Base-by-base conservation (phyloP, 2,888 invertebrate species). In the Seira ritae region DNA sequence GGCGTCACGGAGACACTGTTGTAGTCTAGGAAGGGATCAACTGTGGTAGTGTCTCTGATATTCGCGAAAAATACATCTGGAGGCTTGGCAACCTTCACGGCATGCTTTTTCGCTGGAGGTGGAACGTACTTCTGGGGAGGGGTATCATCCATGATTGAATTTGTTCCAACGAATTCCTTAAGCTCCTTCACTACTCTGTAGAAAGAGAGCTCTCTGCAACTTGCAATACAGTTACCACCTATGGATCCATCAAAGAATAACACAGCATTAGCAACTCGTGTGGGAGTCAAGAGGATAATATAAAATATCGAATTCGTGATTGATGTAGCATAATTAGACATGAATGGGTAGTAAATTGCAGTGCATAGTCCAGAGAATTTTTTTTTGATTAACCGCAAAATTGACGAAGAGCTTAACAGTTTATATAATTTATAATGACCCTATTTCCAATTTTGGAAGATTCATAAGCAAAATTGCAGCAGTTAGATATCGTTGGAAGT, bases 81-180 rank as follows among this genome's bases (percentile, higher is more conserved):
- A 66, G 84, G 86, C 62, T 81, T 86, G 23, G 84, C 74, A 6
- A 84, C 82, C 74, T 85, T 84, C 17, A 77, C 55, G 0, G 84
- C 68, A 22, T 84, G 86, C 60, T 84, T 86, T 69, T 77, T 78
- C 10, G 71, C 85, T 31, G 79, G 8, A 17, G 80, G 71, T 17
- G 72, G 8, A 17, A 62, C 19, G 10, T 80, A 75, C 19, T 84
- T 84, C 46, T 69, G 74, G 0, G 68, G 68, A 12, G 77, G 82
- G 1, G 76, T 71, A 19, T 82, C 82, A 1, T 79, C 79, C 67
- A 69, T 50, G 20, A 86, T 86, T 24, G 88, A 87, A 81, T 88
- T 88, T 8, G 85, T 84, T 24, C 89, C 89, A 10, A 89, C 89
- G 60, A 80, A 88, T 37, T 89, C 88, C 84, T 87, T 89, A 20